phyloP scores from a whole-genome alignment of 2,797 vertebrate species.

The Hyperoplus lanceolatus region DNA sequence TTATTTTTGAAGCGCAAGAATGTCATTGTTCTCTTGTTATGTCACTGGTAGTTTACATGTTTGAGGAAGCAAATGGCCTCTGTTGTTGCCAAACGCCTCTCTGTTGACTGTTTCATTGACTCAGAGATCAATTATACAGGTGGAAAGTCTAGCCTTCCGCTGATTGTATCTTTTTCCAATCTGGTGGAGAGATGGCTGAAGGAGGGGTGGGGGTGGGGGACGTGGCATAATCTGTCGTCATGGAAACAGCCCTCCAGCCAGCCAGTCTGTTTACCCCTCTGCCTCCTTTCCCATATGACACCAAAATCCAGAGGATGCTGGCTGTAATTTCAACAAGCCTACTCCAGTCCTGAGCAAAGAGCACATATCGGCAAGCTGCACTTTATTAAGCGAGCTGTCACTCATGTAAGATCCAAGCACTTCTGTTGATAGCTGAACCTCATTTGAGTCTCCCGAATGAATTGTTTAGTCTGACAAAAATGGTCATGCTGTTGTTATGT shows the following conservation, averaged over 20 bases:
- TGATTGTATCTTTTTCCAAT: constrained; percentile 70
- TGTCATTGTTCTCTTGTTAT: constrained; percentile 66
- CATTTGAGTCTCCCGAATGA: constrained; percentile 10
- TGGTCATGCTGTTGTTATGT: constrained; percentile 15
- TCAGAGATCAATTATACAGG: constrained; percentile 61
- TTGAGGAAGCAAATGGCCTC: constrained; percentile 46
- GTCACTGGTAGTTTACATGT: constrained; percentile 43
- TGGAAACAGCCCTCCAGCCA: constrained; percentile 46
- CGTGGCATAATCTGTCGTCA: constrained; percentile 58
- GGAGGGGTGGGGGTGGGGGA: neutral
- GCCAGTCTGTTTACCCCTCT: constrained; percentile 11
- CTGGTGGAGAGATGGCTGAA: constrained; percentile 28
- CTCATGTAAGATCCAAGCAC: constrained; percentile 24
- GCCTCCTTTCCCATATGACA: constrained; percentile 17
- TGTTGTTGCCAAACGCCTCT: constrained; percentile 46
- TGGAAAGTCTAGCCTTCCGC: constrained; percentile 55
- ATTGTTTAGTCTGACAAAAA: constrained; percentile 1
- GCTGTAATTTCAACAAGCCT: constrained; percentile 20
- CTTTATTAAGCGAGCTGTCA: constrained; percentile 32
- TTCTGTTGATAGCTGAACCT: neutral
- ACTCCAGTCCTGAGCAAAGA: constrained; percentile 5
- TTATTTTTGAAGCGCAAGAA: constrained; percentile 53
- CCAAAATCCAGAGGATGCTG: constrained; percentile 5
- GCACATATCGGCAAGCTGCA: constrained; percentile 18
- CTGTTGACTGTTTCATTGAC: constrained; percentile 57